Conservation (phyloP, 2,888 invertebrate species). For the Diarsia rubi region DNA sequence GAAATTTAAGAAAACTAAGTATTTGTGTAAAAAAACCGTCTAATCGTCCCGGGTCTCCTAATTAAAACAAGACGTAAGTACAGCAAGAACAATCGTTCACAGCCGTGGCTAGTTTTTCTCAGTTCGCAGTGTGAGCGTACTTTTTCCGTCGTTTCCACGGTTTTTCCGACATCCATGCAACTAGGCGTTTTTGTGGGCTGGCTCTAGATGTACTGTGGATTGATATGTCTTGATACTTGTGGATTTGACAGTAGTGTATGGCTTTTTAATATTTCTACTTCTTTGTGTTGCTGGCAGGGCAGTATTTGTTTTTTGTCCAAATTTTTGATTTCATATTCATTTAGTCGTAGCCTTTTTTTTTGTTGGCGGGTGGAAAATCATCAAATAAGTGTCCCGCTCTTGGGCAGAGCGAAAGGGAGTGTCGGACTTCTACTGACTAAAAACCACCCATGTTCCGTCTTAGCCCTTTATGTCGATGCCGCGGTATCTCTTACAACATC, state of each 20-base stretch:
- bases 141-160: slow-evolving; percentile 89
- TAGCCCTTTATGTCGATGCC: too few species aligned
- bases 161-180: slow-evolving; percentile 82
- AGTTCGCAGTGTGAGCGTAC: slow-evolving; percentile 79
- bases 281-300: background rate
- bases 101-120: slow-evolving; percentile 73
- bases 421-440: too few species aligned
- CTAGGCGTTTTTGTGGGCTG: slow-evolving; percentile 74
- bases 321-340: background rate
- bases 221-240: slow-evolving; percentile 72
- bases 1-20: slow-evolving; percentile 1
- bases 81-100: slow-evolving; percentile 60
- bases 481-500: too few species aligned
- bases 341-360: too few species aligned
- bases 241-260: background rate
- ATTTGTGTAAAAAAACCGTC: background rate
- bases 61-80: slow-evolving; percentile 55
- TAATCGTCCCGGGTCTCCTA: slow-evolving; percentile 38
- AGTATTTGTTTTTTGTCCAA: background rate
- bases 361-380: too few species aligned
- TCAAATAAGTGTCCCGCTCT: too few species aligned
- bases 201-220: slow-evolving; percentile 72
- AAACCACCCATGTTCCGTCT: too few species aligned
- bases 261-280: background rate
- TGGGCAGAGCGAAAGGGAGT: too few species aligned